A percentile compares a stretch with the other conserved stretches of the same genome.
Conservation (phyloP, 2,113 vertebrate species). For the rat (Rattus norvegicus) region DNA sequence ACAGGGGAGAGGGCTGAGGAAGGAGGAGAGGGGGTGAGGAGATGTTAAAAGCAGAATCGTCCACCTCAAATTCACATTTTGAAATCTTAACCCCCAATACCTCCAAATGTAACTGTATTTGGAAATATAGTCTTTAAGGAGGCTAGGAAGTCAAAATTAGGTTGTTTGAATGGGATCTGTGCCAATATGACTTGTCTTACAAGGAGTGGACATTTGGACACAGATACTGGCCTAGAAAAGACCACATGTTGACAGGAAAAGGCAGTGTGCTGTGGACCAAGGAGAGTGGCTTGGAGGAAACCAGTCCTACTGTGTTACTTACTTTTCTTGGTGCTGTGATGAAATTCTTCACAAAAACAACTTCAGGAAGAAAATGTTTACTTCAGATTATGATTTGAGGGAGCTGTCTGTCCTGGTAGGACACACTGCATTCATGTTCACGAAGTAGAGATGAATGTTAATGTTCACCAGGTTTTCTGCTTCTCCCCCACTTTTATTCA, state of each 20-base stretch:
- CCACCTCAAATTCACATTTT: not conserved
- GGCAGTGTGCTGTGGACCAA: not conserved
- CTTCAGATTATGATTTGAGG: not conserved
- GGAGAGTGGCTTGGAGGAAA: not conserved
- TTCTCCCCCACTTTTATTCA: not conserved
- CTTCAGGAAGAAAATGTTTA: not conserved
- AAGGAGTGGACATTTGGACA: not conserved
- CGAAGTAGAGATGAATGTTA: not conserved
- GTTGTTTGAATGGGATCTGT: not conserved
- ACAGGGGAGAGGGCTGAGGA: not conserved
- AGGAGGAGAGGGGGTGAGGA: not conserved
- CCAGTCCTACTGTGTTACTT: not conserved
- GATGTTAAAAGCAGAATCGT: not conserved
- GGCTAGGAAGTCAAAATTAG: not conserved
- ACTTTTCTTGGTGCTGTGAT: not conserved
- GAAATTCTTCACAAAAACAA: not conserved
- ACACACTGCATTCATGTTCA: rapidly evolving
- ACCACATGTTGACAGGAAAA: not conserved
- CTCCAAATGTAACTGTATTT: constrained; percentile 30
- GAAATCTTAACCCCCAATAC: not conserved
- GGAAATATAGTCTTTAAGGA: not conserved
- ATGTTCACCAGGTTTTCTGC: not conserved
- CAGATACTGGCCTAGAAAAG: not conserved
- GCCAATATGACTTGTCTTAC: not conserved
- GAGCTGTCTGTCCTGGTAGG: not conserved